Evolutionary conservation across 2,888 invertebrate genomes (phyloP).

Genomic region (Macaria notata): DNA sequence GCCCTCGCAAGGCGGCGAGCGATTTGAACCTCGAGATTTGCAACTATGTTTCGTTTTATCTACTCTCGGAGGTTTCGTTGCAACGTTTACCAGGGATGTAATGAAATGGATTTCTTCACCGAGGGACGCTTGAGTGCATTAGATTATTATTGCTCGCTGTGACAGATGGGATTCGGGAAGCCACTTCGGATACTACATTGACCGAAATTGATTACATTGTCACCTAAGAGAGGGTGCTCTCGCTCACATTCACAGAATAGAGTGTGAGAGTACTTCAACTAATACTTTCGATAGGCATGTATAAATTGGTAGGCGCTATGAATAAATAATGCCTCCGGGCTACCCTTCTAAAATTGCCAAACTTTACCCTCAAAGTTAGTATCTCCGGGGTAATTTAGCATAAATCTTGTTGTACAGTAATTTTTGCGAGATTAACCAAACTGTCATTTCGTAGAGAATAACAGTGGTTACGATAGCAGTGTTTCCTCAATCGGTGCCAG

Average conservation of each 20-base stretch:
- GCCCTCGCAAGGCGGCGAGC: conserved; percentile 41
- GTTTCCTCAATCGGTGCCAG: conserved; percentile 36
- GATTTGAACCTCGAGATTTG: conserved; percentile 56
- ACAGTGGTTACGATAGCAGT: conserved; percentile 26
- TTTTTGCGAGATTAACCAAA: conserved; percentile 20
- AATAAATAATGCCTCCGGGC: conserved; percentile 23
- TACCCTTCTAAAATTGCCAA: conserved; percentile 16
- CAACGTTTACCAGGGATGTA: conserved; percentile 61
- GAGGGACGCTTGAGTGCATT: conserved; percentile 66
- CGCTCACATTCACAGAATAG: conserved; percentile 17
- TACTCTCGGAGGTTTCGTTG: conserved; percentile 54
- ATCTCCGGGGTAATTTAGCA: conserved; percentile 11
- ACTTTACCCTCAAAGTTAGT: conserved; percentile 15
- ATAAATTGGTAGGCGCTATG: conserved; percentile 19
- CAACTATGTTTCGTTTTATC: conserved; percentile 72
- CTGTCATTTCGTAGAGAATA: conserved; percentile 20
- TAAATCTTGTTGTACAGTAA: conserved; percentile 13
- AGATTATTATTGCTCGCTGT: conserved; percentile 50
- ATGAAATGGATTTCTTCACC: conserved; percentile 67
- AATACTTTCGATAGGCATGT: conserved; percentile 13
- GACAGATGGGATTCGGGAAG: conserved; percentile 42
- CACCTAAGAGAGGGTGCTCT: conserved; percentile 23
- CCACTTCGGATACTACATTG: conserved; percentile 32
- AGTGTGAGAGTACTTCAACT: conserved; percentile 6
- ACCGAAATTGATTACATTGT: conserved; percentile 37